These are phyloP conservation scores for Litoditis marina DNA, from an alignment of 2,888 invertebrate genomes.

Conservation along the genomic window DNA sequence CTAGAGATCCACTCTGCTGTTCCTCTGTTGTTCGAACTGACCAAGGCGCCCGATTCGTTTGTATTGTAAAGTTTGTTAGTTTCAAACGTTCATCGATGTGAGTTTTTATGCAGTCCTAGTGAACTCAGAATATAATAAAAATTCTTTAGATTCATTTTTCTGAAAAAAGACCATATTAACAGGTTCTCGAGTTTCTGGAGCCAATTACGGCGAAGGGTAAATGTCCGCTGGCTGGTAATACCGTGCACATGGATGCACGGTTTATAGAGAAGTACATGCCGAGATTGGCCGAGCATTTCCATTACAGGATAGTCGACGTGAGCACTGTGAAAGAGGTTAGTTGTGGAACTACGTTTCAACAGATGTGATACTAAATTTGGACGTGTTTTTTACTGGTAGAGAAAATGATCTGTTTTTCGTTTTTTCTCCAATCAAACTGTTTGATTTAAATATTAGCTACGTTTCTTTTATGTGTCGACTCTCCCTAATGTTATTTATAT, in stretches of 20 bases:
- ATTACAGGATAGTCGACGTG: slow-evolving; percentile 89
- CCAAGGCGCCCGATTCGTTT: background rate
- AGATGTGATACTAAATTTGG: too few relatives aligned
- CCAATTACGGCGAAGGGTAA: slow-evolving; percentile 66
- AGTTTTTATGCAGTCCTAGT: background rate
- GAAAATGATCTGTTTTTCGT: too few relatives aligned
- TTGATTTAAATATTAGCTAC: too few relatives aligned
- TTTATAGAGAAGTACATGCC: slow-evolving; percentile 75
- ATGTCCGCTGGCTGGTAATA: slow-evolving; percentile 55
- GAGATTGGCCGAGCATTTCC: slow-evolving; percentile 74
- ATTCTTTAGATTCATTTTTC: background rate
- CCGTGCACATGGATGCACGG: slow-evolving; percentile 45
- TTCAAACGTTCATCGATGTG: background rate
- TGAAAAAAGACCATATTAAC: too few relatives aligned
- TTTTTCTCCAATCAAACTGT: too few relatives aligned
- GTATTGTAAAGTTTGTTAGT: background rate
- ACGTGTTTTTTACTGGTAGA: too few relatives aligned
- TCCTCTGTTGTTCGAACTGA: too few relatives aligned
- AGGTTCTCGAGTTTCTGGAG: slow-evolving; percentile 74
- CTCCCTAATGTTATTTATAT: too few relatives aligned
- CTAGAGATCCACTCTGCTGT: too few relatives aligned
- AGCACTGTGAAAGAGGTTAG: slow-evolving; percentile 81
- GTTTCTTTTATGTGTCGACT: too few relatives aligned
- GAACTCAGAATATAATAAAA: background rate
- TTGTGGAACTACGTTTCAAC: too few relatives aligned